Percentiles rank a stretch among this genome's conserved stretches.
Conservation (phyloP, 2,888 invertebrate species). For the Tipula helvola region DNA sequence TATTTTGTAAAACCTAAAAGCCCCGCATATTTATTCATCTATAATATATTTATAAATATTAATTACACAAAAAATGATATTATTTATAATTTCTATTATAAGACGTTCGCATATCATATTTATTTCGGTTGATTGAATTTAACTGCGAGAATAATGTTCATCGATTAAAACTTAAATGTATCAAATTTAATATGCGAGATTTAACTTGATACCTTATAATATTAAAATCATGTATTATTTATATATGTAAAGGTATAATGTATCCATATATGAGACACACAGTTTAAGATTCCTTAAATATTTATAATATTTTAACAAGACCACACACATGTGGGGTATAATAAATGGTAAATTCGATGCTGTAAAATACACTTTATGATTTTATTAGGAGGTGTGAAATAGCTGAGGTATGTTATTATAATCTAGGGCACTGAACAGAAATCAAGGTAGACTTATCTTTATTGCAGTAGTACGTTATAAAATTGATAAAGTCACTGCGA, state of each 20-base stretch:
- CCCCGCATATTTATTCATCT: too few relatives aligned
- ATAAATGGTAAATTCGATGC: too few relatives aligned
- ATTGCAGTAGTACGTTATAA: too few relatives aligned
- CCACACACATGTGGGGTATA: not conserved
- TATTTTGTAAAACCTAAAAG: too few relatives aligned
- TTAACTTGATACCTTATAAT: not conserved
- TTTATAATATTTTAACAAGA: not conserved
- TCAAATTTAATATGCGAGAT: not conserved
- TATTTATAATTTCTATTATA: not conserved
- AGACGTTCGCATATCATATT: not conserved
- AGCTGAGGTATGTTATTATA: too few relatives aligned
- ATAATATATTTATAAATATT: not conserved
- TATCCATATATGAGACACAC: not conserved
- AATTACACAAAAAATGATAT: not conserved
- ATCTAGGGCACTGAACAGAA: too few relatives aligned
- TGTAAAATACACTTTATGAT: too few relatives aligned
- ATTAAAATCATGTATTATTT: not conserved
- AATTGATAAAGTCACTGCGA: too few relatives aligned
- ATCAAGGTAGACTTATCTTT: too few relatives aligned
- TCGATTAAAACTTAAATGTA: not conserved
- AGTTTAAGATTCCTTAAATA: not conserved
- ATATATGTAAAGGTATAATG: not conserved
- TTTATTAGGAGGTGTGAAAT: too few relatives aligned
- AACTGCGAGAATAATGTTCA: not conserved
- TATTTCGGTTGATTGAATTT: not conserved